Evolutionary conservation across 1,140 invertebrate genomes (phyloP), one percentile per base, ranked within the genome.

Genomic region (Macrosteles quadrilineatus): DNA sequence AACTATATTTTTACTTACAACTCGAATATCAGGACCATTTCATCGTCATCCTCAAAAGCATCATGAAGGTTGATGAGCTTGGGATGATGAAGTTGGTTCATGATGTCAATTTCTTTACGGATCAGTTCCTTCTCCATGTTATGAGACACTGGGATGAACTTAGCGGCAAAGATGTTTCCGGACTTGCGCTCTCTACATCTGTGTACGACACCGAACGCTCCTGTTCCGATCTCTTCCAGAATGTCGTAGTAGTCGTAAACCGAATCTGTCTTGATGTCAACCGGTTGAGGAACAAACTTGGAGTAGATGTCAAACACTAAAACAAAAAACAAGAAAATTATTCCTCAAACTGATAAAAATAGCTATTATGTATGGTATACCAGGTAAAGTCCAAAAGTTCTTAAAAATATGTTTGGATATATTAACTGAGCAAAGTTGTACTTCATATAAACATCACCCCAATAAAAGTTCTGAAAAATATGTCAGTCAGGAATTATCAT

Each of bases 241-340:
- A 99, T 98, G 77, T 99, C 98, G 79, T 99, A 99, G 77, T 93
- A 92, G 78, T 99, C 97, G 78, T 98, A 98, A 0, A 99, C 95
- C 71, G 94, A 98, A 67, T 90, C 91, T 0, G 90, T 91, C 78
- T 95, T 97, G 74, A 99, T 95, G 76, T 98, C 96, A 25, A 98
- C 97, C 0, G 97, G 95, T 78, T 98, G 94, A 17, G 97, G 96
- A 65, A 97, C 91, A 75, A 95, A 97, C 80, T 98, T 98, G 75
- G 95, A 95, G 84, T 97, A 99, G 53, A 98, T 91, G 77, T 99
- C 96, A 78, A 98, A 96, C 3, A 98, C 97, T 87, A 74, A 36
- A 81, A 79, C 67, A 68, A 40, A 75, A 75, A 65, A 67, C 4
- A 50, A 23, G 4, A 50, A 50, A 50, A 50, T 50, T 19, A 23